Conservation (phyloP, 1,140 invertebrate species). For the Drusus annulatus region DNA sequence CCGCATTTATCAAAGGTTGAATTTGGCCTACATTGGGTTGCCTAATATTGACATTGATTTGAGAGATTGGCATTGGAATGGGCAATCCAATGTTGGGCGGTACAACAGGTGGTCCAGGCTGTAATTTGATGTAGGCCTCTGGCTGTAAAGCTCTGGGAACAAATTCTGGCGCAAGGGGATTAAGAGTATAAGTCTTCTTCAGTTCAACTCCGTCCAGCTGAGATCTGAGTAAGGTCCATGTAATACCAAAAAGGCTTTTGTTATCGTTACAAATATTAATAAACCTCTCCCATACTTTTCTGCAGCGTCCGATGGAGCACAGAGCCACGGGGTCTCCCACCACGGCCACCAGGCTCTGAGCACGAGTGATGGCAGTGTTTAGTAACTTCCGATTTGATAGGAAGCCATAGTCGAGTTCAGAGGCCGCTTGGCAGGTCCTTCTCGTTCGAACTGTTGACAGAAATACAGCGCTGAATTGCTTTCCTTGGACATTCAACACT, state of each 20-base stretch:
- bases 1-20: constrained; percentile 46
- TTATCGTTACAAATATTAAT: constrained; percentile 82
- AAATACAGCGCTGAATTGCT: constrained; percentile 90
- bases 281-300: constrained; percentile 89
- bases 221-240: constrained; percentile 77
- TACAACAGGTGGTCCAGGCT: constrained; percentile 54
- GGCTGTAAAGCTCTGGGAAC: constrained; percentile 75
- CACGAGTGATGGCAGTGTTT: constrained; percentile 90
- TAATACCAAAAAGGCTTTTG: constrained; percentile 84
- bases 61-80: constrained; percentile 57
- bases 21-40: constrained; percentile 61
- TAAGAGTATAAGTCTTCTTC: constrained; percentile 82
- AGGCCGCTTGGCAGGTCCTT: constrained; percentile 76
- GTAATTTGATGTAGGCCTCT: constrained; percentile 65
- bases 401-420: constrained; percentile 86
- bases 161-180: constrained; percentile 88
- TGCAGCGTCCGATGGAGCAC: constrained; percentile 87
- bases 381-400: constrained; percentile 88
- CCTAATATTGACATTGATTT: constrained; percentile 52
- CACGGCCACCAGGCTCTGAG: constrained; percentile 89
- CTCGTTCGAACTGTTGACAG: constrained; percentile 88
- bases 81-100: constrained; percentile 55
- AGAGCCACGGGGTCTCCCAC: constrained; percentile 91
- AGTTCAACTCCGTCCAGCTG: constrained; percentile 83
- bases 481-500: constrained; percentile 91